Percentiles rank a stretch among this genome's conserved stretches.
Conservation (phyloP, 2,888 invertebrate species). For the Steinernema scapterisci region DNA sequence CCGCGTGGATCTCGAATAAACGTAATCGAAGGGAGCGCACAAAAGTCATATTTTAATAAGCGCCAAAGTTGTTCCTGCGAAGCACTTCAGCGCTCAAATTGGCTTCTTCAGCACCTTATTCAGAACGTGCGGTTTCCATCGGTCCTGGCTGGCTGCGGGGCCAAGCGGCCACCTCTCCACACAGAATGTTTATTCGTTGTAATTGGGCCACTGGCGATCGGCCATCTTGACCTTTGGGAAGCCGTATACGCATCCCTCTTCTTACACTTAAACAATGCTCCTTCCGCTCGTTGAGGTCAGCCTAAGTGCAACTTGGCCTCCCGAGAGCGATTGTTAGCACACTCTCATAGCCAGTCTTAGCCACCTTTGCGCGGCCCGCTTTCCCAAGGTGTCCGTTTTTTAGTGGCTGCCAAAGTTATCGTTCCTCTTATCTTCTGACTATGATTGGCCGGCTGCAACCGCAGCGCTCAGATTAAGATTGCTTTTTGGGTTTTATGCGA, state of each 20-base stretch:
- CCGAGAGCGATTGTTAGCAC: conserved; percentile 16
- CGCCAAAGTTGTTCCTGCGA: not conserved
- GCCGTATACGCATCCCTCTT: conserved; percentile 30
- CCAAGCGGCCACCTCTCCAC: too few relatives aligned
- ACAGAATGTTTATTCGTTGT: conserved; percentile 28
- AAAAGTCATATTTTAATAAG: too few relatives aligned
- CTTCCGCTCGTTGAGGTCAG: not conserved
- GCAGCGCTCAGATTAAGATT: not conserved
- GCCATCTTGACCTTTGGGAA: conserved; percentile 29
- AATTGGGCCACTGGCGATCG: conserved; percentile 32
- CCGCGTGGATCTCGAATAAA: too few relatives aligned
- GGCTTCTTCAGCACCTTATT: conserved; percentile 27
- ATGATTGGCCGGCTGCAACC: too few relatives aligned
- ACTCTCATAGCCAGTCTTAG: not conserved
- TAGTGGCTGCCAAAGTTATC: too few relatives aligned
- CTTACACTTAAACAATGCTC: conserved; percentile 26
- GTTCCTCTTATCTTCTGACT: too few relatives aligned
- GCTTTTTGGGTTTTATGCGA: not conserved
- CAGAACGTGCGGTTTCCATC: not conserved
- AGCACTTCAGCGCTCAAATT: not conserved
- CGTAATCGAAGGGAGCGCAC: too few relatives aligned
- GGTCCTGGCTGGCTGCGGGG: not conserved
- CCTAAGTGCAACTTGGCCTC: conserved; percentile 3
- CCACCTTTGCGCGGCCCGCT: too few relatives aligned
- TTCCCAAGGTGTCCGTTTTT: too few relatives aligned